Evolutionary conservation across 92 coral and sea anemone species (phyloP).

Genomic region (Metridium senile): DNA sequence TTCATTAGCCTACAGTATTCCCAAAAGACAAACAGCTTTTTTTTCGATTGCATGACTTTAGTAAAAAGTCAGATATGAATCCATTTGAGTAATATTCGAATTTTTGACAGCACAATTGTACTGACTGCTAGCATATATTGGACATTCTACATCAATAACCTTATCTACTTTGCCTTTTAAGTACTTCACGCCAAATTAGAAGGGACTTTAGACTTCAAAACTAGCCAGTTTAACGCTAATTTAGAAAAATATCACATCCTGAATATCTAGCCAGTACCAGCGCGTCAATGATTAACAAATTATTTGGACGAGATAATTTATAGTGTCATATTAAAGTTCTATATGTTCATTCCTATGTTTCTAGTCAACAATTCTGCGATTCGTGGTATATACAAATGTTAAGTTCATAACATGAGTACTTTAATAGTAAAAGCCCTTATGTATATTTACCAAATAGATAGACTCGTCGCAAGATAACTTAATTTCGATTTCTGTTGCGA

Average conservation of each 20-base stretch:
- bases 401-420: not conserved
- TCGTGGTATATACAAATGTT: not conserved
- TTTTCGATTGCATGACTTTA: constrained; percentile 1
- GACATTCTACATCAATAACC: not conserved
- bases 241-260: too few relatives aligned
- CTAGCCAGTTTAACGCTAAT: not conserved
- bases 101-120: not conserved
- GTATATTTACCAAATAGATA: not conserved
- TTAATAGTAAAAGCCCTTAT: not conserved
- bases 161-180: not conserved
- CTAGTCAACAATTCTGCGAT: constrained; percentile 10
- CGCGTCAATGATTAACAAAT: not conserved
- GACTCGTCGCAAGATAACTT: not conserved
- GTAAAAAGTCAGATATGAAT: not conserved
- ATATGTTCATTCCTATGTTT: constrained; percentile 17
- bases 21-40: not conserved
- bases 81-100: not conserved
- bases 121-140: not conserved
- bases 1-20: too few relatives aligned
- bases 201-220: not conserved
- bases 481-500: too few relatives aligned
- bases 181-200: not conserved
- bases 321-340: constrained; percentile 13
- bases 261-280: too few relatives aligned
- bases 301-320: not conserved